Percentiles rank a stretch among this genome's conserved stretches.
Conservation (phyloP, 2,888 invertebrate species). For the Penaeus monodon region DNA sequence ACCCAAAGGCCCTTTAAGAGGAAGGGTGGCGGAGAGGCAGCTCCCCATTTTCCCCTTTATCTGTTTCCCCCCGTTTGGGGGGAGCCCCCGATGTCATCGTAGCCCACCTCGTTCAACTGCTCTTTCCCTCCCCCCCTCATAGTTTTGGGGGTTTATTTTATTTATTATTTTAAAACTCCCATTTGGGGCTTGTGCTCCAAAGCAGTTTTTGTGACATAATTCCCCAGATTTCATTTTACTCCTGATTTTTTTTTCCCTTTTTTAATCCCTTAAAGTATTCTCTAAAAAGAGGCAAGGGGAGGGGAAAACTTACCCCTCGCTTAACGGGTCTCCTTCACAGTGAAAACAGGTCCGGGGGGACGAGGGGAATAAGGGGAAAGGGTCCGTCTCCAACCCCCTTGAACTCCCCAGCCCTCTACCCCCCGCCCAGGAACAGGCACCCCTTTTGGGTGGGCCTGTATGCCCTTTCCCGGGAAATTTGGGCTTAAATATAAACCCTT, state of each 20-base stretch:
- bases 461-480: constrained; percentile 99
- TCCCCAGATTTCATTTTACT: no score
- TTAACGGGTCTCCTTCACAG: no score
- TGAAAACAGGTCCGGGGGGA: constrained; percentile 98
- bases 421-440: constrained; percentile 96
- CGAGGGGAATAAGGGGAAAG: constrained; percentile 97
- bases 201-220: no score
- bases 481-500: constrained; percentile 99
- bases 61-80: constrained; percentile 98
- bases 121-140: constrained; percentile 94
- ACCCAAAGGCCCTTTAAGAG: constrained; percentile 99
- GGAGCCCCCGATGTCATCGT: constrained; percentile 99
- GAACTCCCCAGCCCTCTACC: constrained; percentile 99
- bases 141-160: no score
- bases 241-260: no score
- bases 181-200: no score
- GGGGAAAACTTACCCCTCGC: no score
- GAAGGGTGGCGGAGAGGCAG: constrained; percentile 97
- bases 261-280: no score
- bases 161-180: no score
- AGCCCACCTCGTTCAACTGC: constrained; percentile 96
- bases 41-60: constrained; percentile 99
- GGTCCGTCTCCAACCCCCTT: constrained; percentile 99
- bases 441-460: constrained; percentile 97
- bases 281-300: no score